Evolutionary conservation across 2,888 invertebrate genomes (phyloP), one percentile per base, ranked within the genome.

Genomic region (Melanargia galathea): DNA sequence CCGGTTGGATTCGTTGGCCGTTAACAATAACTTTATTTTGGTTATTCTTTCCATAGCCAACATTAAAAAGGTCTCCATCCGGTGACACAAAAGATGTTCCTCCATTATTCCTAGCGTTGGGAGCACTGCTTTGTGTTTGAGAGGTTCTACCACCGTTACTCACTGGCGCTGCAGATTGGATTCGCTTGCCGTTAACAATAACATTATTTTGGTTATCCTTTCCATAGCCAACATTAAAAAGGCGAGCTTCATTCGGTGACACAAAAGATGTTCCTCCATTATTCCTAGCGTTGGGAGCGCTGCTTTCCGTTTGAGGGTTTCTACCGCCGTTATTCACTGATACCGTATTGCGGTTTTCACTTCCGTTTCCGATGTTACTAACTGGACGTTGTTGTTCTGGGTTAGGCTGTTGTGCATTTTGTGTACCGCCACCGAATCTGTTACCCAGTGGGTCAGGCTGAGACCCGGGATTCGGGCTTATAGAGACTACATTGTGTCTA

Each of bases 31-130:
- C 20, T 8, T 7, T 1, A 38, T 68, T 68, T 13, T 22, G 38
- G 38, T 68, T 65, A 43, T 56, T 10, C 20, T 38, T 45, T 4
- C 65, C 63, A 45, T 51, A 30, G 20, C 65, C 65, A 24, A 65
- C n/a, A 24, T 55, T 55, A 24, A n/a, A 40, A 55, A 18, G 11
- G 20, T 11, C 38, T 16, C 8, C 13, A 40, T 11, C 11, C 43
- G 18, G 16, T 16, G 43, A 18, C 22, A 11, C 20, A 46, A 46
- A 46, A 13, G 20, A 22, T 22, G 45, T 20, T 46, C 20, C 45
- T 20, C 24, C 40, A 38, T 4, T 24, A 22, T 18, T 54, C 5
- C 20, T 13, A n/a, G 48, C 7, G 18, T 26, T 24, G 24, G 13
- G n/a, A 24, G 26, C 1, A 7, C 18, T 43, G 43, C 2, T 2